Percentiles rank a stretch among this genome's conserved stretches.
Evolutionary conservation across 2,797 vertebrate species (phyloP).

Genomic region (Martes flavigula): DNA sequence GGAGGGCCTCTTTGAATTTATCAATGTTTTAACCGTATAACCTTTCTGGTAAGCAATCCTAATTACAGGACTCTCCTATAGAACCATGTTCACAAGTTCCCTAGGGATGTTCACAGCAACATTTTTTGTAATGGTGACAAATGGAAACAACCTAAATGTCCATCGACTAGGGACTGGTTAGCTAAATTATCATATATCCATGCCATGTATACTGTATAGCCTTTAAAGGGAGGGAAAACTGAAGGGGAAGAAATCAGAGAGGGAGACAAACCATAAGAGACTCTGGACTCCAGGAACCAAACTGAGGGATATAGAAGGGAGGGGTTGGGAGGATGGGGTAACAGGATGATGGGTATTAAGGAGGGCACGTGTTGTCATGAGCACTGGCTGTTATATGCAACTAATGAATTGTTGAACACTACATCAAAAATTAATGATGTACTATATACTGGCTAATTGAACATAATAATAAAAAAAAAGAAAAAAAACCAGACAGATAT

Average conservation of each 20-base stretch:
- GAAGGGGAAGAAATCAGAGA: not conserved
- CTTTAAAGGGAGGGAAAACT: not conserved
- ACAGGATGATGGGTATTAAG: not conserved
- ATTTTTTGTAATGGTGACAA: slow-evolving; percentile 15
- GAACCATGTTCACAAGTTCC: not conserved
- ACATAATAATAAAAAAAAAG: not conserved
- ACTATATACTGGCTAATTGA: not conserved
- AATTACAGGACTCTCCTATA: not conserved
- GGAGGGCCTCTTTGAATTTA: not conserved
- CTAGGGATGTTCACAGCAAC: not conserved
- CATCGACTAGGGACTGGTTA: not conserved
- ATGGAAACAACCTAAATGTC: not conserved
- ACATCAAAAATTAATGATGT: not conserved
- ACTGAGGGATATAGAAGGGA: not conserved
- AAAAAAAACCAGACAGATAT: not conserved
- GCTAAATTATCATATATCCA: not conserved
- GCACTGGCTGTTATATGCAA: not conserved
- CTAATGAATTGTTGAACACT: not conserved
- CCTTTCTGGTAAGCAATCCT: not conserved
- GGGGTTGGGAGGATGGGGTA: not conserved
- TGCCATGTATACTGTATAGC: not conserved
- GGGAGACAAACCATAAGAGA: not conserved
- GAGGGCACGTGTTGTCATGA: not conserved
- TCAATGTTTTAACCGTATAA: not conserved
- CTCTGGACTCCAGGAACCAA: not conserved